Evolutionary conservation across 2,888 invertebrate genomes (phyloP).

Genomic region (Heteropelma amictum): DNA sequence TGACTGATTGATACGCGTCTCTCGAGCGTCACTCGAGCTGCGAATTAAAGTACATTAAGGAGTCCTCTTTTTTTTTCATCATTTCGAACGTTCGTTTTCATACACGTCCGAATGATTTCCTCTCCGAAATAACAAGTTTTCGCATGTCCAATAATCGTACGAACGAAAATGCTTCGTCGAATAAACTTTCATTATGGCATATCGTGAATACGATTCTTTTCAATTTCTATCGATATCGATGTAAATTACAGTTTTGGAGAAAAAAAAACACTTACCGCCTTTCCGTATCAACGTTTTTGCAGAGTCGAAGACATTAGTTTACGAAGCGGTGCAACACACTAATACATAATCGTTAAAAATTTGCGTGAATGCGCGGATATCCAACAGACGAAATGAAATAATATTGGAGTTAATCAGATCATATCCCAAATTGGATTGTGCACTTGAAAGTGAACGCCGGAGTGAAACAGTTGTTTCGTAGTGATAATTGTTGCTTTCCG

Average conservation of each 20-base stretch:
- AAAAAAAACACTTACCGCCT: conserved; percentile 6
- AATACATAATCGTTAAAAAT: conserved; percentile 3
- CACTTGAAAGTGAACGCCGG: not conserved
- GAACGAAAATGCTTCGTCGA: too few relatives aligned
- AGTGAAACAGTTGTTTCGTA: not conserved
- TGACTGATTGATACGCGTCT: too few relatives aligned
- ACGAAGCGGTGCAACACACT: not conserved
- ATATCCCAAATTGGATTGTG: not conserved
- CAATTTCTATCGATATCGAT: too few relatives aligned
- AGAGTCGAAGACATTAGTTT: not conserved
- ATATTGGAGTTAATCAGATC: conserved; percentile 16
- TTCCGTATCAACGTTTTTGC: not conserved
- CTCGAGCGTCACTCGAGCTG: too few relatives aligned
- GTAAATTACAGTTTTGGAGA: not conserved
- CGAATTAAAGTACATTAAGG: too few relatives aligned
- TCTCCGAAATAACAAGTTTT: too few relatives aligned
- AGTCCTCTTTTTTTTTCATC: too few relatives aligned
- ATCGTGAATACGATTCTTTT: too few relatives aligned
- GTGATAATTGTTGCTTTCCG: conserved; percentile 4
- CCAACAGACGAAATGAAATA: not conserved
- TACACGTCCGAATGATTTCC: too few relatives aligned
- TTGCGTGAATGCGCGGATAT: not conserved
- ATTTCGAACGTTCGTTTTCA: too few relatives aligned
- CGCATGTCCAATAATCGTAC: too few relatives aligned
- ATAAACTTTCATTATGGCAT: too few relatives aligned